Percentiles rank a stretch among this genome's conserved stretches.
Evolutionary conservation across 2,797 vertebrate species (phyloP).

Genomic region (Champsocephalus esox): DNA sequence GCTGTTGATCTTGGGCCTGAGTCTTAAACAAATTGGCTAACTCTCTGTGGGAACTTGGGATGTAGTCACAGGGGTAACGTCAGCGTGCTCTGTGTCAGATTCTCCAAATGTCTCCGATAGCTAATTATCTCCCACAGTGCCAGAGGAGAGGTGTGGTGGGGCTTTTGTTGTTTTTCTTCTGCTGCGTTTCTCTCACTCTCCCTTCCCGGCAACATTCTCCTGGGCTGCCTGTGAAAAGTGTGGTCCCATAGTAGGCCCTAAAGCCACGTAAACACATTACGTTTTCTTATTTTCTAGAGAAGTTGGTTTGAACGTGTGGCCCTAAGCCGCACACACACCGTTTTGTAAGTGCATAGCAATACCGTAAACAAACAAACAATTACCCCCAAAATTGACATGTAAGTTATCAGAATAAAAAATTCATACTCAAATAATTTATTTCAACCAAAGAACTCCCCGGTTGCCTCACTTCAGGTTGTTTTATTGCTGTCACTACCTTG

Average conservation of each 20-base stretch:
- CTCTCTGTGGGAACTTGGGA: slow-evolving; percentile 67
- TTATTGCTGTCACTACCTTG: slow-evolving; percentile 25
- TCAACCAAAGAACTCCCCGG: slow-evolving; percentile 9
- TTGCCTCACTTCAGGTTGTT: slow-evolving; percentile 21
- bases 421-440: slow-evolving; percentile 22
- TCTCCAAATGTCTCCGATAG: slow-evolving; percentile 74
- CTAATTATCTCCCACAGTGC: slow-evolving; percentile 79
- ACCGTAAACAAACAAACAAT: slow-evolving; percentile 20
- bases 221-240: slow-evolving; percentile 51
- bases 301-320: slow-evolving; percentile 23
- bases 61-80: slow-evolving; percentile 65
- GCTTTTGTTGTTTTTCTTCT: slow-evolving; percentile 70
- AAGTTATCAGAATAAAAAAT: slow-evolving; percentile 43
- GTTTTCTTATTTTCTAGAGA: slow-evolving; percentile 6
- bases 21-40: slow-evolving; percentile 76
- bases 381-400: slow-evolving; percentile 11
- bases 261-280: slow-evolving; percentile 31
- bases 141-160: slow-evolving; percentile 66
- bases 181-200: slow-evolving; percentile 28
- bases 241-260: slow-evolving; percentile 39
- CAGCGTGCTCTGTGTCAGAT: slow-evolving; percentile 69
- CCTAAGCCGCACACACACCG: neutral
- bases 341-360: neutral
- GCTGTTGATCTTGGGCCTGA: slow-evolving; percentile 76
- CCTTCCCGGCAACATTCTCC: slow-evolving; percentile 37